Evolutionary conservation across 2,113 vertebrate genomes (phyloP).

Genomic region (Baryphthengus martii): DNA sequence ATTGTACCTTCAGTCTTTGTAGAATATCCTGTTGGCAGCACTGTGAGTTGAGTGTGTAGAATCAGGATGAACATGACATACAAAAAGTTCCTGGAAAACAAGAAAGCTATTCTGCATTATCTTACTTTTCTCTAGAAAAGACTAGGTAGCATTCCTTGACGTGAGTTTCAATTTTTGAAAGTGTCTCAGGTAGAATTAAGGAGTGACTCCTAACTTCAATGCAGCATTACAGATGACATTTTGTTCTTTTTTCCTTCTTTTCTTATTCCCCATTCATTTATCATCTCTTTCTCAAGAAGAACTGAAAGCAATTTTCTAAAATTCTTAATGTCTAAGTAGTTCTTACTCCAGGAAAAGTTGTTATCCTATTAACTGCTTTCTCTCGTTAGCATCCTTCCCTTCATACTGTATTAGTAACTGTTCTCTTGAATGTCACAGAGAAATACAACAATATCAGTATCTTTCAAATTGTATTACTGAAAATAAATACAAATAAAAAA

Average conservation of each 20-base stretch:
- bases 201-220: neutral
- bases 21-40: neutral
- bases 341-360: neutral
- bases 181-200: neutral
- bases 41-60: neutral
- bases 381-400: conserved; percentile 52
- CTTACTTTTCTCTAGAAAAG: neutral
- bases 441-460: conserved; percentile 65
- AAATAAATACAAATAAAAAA: conserved; percentile 55
- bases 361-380: conserved; percentile 32
- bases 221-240: neutral
- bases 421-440: conserved; percentile 70
- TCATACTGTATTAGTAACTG: conserved; percentile 65
- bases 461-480: conserved; percentile 73
- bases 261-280: neutral
- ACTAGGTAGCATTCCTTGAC: neutral
- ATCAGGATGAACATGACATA: neutral
- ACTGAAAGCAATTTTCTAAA: neutral
- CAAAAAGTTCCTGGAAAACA: neutral
- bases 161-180: neutral
- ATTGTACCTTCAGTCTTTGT: neutral
- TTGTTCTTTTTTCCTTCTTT: neutral
- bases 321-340: neutral
- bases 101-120: rapidly evolving
- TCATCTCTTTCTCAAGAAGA: neutral